These are phyloP conservation scores for Chalcis sispes DNA, from an alignment of 2,888 invertebrate genomes.

Conservation along the genomic window DNA sequence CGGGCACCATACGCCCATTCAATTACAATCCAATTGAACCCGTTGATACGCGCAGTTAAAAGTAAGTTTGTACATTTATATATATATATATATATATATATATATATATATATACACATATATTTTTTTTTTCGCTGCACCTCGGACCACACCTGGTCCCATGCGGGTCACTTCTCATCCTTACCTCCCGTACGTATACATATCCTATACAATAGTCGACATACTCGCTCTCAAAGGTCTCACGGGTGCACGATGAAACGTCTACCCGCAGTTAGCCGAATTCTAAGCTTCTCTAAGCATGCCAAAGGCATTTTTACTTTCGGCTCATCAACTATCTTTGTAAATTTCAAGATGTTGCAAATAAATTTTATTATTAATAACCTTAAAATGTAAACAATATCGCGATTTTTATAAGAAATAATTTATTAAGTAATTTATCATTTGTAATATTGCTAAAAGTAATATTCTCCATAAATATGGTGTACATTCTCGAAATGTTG, in stretches of 20 bases:
- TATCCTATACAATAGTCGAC: constrained; percentile 2
- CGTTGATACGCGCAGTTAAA: constrained; percentile 19
- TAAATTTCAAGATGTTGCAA: no score
- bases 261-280: constrained; percentile 45
- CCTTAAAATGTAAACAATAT: no score
- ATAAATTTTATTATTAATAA: no score
- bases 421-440: no score
- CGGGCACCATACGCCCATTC: constrained; percentile 65
- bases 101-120: no score
- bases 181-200: constrained; percentile 29
- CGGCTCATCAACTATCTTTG: no score
- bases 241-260: background rate
- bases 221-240: constrained; percentile 10
- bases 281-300: background rate
- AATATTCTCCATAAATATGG: no score
- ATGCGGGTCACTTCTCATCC: constrained; percentile 64
- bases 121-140: background rate
- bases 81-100: background rate
- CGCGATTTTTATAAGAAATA: no score
- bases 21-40: constrained; percentile 58
- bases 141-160: constrained; percentile 66
- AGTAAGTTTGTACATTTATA: background rate
- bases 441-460: no score
- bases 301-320: no score
- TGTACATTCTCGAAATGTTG: no score